Conservation (phyloP, 2,113 vertebrate species). For the Sakesphorus luctuosus region DNA sequence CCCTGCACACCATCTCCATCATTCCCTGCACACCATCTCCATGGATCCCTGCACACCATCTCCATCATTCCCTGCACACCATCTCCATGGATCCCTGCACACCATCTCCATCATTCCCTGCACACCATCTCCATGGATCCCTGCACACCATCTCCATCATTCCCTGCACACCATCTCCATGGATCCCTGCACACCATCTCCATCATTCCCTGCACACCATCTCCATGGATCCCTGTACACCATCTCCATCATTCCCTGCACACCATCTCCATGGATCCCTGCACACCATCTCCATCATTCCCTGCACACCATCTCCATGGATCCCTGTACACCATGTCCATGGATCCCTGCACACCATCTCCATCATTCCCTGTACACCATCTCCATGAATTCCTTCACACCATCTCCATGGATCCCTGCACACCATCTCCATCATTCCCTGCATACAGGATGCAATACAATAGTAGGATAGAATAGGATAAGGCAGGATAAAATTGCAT, state of each 20-base stretch:
- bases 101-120: background rate
- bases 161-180: rapidly evolving
- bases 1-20: background rate
- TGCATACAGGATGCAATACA: no score
- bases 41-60: background rate
- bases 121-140: background rate
- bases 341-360: background rate
- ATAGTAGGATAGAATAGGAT: background rate
- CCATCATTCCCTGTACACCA: background rate
- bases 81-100: rapidly evolving
- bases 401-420: background rate
- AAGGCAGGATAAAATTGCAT: no score
- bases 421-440: background rate
- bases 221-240: background rate
- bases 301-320: background rate
- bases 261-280: background rate
- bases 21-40: background rate
- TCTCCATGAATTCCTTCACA: background rate
- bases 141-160: rapidly evolving
- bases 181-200: background rate
- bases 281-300: background rate
- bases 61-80: background rate
- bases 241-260: background rate
- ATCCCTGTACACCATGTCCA: background rate
- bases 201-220: background rate